Percentiles rank a stretch among this genome's conserved stretches.
Evolutionary conservation across 2,113 vertebrate genomes (phyloP).

Genomic region (Cavia porcellus): DNA sequence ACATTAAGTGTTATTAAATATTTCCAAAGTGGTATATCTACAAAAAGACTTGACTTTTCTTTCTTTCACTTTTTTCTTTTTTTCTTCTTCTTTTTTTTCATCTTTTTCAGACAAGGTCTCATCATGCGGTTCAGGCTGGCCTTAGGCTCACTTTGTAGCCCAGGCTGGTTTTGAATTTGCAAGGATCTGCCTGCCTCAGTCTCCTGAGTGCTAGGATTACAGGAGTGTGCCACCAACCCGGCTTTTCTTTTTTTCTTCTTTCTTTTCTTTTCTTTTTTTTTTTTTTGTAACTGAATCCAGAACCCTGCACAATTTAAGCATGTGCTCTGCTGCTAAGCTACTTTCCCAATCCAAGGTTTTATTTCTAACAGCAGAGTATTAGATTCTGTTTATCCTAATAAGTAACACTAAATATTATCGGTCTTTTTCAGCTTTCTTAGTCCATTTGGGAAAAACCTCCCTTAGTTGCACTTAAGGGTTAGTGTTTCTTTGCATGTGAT

Average conservation of each 20-base stretch:
- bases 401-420: not conserved
- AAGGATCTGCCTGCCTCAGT: too few relatives aligned
- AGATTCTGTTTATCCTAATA: not conserved
- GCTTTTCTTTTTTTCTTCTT: too few relatives aligned
- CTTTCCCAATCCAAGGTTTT: not conserved
- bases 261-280: not conserved
- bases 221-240: too few relatives aligned
- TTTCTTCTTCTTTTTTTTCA: too few relatives aligned
- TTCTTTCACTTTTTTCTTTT: too few relatives aligned
- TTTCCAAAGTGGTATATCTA: not conserved
- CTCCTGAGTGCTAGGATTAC: too few relatives aligned
- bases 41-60: not conserved
- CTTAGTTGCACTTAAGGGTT: not conserved
- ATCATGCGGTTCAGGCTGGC: too few relatives aligned
- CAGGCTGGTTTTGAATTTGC: too few relatives aligned
- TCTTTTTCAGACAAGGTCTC: too few relatives aligned
- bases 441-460: not conserved
- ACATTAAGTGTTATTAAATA: constrained; percentile 3
- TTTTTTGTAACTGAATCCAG: too few relatives aligned
- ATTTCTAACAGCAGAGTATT: not conserved
- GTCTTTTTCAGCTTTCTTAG: not conserved
- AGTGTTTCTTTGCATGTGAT: not conserved
- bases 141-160: too few relatives aligned
- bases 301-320: not conserved
- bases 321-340: not conserved